These are phyloP conservation scores for Ochotona curzoniae DNA, from an alignment of 2,113 vertebrate species.

Conservation along the genomic window DNA sequence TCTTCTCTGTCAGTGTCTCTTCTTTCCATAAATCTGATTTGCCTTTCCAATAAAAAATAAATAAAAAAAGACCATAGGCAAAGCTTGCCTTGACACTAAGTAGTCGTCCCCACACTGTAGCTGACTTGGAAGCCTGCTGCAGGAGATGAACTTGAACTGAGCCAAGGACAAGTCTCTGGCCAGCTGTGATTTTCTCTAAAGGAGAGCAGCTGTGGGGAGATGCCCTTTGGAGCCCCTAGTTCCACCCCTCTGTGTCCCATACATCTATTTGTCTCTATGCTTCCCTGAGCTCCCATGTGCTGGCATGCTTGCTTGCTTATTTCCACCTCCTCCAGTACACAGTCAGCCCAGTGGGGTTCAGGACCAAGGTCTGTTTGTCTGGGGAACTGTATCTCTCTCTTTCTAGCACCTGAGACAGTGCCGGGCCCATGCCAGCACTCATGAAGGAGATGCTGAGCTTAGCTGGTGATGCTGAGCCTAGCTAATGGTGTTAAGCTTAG, in stretches of 20 bases:
- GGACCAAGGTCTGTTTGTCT: neutral
- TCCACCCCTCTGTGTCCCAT: neutral
- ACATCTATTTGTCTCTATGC: neutral
- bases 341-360: neutral
- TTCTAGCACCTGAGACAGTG: too few relatives aligned
- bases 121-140: constrained; percentile 11
- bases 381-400: too few relatives aligned
- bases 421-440: neutral
- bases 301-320: neutral
- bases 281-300: neutral
- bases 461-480: too few relatives aligned
- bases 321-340: neutral
- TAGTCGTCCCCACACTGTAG: neutral
- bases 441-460: neutral
- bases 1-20: too few relatives aligned
- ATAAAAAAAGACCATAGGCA: neutral
- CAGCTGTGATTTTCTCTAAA: neutral
- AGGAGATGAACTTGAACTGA: neutral
- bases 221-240: neutral
- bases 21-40: too few relatives aligned
- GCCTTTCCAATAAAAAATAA: too few relatives aligned
- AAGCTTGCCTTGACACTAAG: neutral
- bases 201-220: neutral
- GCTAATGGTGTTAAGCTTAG: too few relatives aligned
- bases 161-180: neutral